phyloP scores from a whole-genome alignment of 2,797 vertebrate genomes.

The Rallus crepitans region DNA sequence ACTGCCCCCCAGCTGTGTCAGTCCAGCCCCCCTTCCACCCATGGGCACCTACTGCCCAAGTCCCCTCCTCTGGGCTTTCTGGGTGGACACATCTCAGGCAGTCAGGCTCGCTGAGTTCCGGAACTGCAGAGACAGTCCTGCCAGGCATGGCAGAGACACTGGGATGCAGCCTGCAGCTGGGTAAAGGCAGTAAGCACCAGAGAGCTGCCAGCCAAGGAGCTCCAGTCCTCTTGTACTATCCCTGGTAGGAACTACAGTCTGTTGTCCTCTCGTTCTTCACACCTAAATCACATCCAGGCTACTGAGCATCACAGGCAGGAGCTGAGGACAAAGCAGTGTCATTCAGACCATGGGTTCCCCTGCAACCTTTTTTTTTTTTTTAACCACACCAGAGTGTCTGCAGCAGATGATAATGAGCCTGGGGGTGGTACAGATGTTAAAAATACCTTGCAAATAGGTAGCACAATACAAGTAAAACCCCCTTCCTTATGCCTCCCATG shows the following conservation, averaged over 20 bases:
- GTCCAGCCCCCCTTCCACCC: neutral
- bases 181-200: neutral
- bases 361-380: neutral
- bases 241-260: neutral
- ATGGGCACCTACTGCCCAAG: neutral
- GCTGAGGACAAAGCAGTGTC: neutral
- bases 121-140: neutral
- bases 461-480: neutral
- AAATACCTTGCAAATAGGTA: neutral
- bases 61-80: neutral
- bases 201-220: neutral
- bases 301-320: neutral
- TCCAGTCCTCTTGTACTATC: neutral
- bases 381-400: neutral
- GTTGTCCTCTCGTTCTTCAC: neutral
- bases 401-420: neutral
- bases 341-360: neutral
- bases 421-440: neutral
- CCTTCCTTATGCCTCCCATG: neutral
- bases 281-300: neutral
- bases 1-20: neutral
- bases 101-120: neutral
- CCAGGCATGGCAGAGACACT: neutral
- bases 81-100: neutral
- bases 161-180: neutral